Percentiles rank a stretch among this genome's conserved stretches.
phyloP scores from a whole-genome alignment of 2,797 vertebrate species.

The Argya squamiceps region DNA sequence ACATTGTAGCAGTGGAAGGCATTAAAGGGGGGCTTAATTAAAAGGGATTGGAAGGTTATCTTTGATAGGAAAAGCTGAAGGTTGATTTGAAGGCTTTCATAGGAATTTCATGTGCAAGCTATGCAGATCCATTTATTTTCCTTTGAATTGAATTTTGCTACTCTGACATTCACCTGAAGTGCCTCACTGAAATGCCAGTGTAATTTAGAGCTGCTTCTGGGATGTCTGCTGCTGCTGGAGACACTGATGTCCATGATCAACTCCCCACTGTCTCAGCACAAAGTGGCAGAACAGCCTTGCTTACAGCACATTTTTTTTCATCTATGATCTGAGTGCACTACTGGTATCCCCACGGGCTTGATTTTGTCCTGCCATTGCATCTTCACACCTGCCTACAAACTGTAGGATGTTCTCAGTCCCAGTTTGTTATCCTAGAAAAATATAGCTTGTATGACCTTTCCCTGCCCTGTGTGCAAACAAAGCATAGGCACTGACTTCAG shows the following conservation, averaged over 20 bases:
- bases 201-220: neutral
- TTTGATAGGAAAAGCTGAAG: neutral
- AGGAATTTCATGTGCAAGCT: neutral
- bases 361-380: neutral
- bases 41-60: neutral
- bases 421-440: neutral
- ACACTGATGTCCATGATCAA: neutral
- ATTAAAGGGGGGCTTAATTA: neutral
- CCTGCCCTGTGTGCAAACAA: neutral
- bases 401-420: neutral
- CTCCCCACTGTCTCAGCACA: neutral
- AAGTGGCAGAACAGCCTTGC: neutral
- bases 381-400: neutral
- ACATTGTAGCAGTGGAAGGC: neutral
- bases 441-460: neutral
- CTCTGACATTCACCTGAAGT: neutral
- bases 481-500: neutral
- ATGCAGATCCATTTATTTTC: neutral
- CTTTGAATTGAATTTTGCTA: neutral
- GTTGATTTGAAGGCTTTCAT: neutral
- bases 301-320: neutral
- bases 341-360: neutral
- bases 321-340: neutral
- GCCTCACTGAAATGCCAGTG: neutral
- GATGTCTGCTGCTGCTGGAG: neutral